phyloP scores from a whole-genome alignment of 2,113 vertebrate genomes.

The Coryphaenoides rupestris region DNA sequence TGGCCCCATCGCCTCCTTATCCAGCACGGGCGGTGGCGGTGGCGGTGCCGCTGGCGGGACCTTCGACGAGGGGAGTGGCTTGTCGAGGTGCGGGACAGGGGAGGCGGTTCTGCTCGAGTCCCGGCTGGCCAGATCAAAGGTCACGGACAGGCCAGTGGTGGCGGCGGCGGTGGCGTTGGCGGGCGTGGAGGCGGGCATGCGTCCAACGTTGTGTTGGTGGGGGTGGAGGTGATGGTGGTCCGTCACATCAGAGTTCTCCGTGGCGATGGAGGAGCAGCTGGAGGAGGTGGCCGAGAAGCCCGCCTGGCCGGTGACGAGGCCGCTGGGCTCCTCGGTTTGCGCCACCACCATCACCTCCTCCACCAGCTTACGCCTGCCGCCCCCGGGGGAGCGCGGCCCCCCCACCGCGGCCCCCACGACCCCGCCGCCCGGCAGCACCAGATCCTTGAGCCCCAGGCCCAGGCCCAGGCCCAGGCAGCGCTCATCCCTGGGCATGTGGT shows the following conservation, averaged over 20 bases:
- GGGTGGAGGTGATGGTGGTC: constrained; percentile 54
- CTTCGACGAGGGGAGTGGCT: constrained; percentile 53
- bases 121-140: constrained; percentile 50
- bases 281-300: constrained; percentile 71
- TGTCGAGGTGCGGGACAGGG: constrained; percentile 69
- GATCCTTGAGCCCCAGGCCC: constrained; percentile 63
- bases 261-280: constrained; percentile 60
- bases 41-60: not conserved
- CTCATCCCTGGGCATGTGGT: constrained; percentile 63
- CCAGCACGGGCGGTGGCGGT: no score
- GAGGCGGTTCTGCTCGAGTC: constrained; percentile 69
- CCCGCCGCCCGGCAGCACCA: constrained; percentile 75
- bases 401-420: constrained; percentile 57
- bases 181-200: constrained; percentile 48
- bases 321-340: constrained; percentile 71
- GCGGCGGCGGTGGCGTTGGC: constrained; percentile 21
- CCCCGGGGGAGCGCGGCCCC: constrained; percentile 66
- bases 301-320: constrained; percentile 71
- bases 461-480: constrained; percentile 43
- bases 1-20: no score
- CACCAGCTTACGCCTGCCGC: constrained; percentile 75
- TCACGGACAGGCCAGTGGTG: no score
- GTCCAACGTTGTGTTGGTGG: constrained; percentile 57
- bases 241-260: constrained; percentile 67
- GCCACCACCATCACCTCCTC: constrained; percentile 73